Conservation (phyloP, 1,140 invertebrate species). For the Philopotamus ludificatus region DNA sequence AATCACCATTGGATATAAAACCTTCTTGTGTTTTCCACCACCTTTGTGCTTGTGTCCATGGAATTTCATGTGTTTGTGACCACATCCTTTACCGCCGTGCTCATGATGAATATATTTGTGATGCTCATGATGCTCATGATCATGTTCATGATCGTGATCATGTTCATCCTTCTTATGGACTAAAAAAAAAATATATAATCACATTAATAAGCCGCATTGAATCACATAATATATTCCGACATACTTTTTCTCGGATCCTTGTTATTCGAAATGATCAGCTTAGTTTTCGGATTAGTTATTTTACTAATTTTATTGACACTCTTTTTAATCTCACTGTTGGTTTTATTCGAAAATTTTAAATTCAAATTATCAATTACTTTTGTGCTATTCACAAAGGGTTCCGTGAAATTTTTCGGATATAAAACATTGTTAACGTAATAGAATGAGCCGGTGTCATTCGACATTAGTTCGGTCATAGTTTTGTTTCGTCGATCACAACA, state of each 20-base stretch:
- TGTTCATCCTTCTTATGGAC: conserved; percentile 14
- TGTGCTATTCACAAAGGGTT: neutral
- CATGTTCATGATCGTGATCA: neutral
- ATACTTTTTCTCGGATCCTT: neutral
- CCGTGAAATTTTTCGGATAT: neutral
- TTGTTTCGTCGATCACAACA: no score
- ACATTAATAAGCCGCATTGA: neutral
- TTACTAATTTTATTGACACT: neutral
- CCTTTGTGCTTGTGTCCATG: conserved; percentile 2
- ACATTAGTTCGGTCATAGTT: neutral
- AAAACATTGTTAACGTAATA: conserved; percentile 4
- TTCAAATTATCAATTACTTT: neutral
- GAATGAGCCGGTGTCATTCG: neutral
- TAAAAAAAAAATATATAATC: conserved; percentile 4
- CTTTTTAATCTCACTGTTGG: neutral
- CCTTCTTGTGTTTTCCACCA: conserved; percentile 45
- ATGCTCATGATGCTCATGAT: neutral
- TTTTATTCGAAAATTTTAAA: neutral
- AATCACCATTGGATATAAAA: conserved; percentile 59
- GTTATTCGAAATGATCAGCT: neutral
- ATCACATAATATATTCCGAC: no score
- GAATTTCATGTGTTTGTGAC: conserved; percentile 38
- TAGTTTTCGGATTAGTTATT: neutral
- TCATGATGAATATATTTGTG: neutral
- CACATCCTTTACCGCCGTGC: conserved; percentile 24